These are phyloP conservation scores for Pantherophis alleghaniensis DNA, from an alignment of 2,797 vertebrate genomes.

Conservation along the genomic window DNA sequence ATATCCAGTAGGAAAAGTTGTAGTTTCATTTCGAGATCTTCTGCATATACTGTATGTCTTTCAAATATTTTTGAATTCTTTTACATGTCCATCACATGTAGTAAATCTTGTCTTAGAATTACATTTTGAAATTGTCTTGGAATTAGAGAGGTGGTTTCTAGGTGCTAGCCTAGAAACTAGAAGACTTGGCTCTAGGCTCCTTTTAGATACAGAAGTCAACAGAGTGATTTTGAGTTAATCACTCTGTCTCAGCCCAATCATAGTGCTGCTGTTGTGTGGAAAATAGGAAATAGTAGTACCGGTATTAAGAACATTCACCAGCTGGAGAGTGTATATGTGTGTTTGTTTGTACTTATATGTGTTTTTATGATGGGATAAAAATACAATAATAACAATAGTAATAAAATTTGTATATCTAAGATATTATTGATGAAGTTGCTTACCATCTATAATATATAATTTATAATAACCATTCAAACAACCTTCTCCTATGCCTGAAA, in stretches of 20 bases:
- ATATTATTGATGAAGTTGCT: neutral
- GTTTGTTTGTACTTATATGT: neutral
- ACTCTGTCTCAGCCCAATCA: neutral
- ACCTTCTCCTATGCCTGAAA: neutral
- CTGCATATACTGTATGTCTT: neutral
- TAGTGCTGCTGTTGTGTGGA: neutral
- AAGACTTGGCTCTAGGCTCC: neutral
- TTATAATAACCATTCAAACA: neutral
- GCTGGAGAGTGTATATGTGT: neutral
- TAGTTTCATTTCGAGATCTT: neutral
- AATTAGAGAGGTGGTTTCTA: neutral
- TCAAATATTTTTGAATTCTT: neutral
- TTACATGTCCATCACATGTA: neutral
- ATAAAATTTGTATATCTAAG: neutral
- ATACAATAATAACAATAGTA: neutral
- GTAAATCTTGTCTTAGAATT: neutral
- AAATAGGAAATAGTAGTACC: neutral
- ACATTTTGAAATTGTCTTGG: neutral
- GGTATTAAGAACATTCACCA: neutral
- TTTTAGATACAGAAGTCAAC: neutral
- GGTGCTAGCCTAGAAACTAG: neutral
- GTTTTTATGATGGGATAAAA: neutral
- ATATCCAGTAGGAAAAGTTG: neutral
- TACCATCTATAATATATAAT: neutral
- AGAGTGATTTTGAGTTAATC: neutral